Percentiles rank a stretch among this genome's conserved stretches.
Conservation (phyloP, 1,140 invertebrate genomes). For the Pseudobourletiella spinata region DNA sequence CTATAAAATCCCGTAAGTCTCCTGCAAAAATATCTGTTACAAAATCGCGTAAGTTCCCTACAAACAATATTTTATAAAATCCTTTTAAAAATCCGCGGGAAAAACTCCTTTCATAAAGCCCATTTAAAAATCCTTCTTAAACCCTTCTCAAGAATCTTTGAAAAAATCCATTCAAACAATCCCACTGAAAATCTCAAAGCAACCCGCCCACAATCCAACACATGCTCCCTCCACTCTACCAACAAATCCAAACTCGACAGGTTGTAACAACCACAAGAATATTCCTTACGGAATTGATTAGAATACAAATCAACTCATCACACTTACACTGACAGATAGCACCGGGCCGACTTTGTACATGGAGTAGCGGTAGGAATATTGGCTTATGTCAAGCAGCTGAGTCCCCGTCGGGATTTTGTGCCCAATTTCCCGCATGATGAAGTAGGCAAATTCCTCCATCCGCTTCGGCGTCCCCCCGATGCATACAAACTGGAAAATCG, state of each 20-base stretch:
- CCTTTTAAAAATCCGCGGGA: too few relatives aligned
- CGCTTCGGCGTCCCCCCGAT: slow-evolving; percentile 93
- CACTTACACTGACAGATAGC: slow-evolving; percentile 79
- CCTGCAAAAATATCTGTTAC: too few relatives aligned
- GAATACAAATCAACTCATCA: background rate
- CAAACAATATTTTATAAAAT: too few relatives aligned
- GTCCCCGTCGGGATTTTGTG: slow-evolving; percentile 81
- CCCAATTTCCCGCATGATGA: slow-evolving; percentile 81
- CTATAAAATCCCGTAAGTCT: too few relatives aligned
- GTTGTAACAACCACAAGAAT: too few relatives aligned
- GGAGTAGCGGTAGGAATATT: slow-evolving; percentile 85
- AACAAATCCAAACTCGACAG: too few relatives aligned
- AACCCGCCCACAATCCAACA: too few relatives aligned
- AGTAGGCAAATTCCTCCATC: slow-evolving; percentile 87
- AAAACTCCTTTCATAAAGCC: too few relatives aligned
- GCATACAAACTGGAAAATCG: slow-evolving; percentile 79
- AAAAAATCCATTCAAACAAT: too few relatives aligned
- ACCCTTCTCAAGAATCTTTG: background rate
- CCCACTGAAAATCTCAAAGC: too few relatives aligned
- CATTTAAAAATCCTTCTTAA: background rate
- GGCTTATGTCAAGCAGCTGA: slow-evolving; percentile 76
- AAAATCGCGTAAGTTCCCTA: too few relatives aligned
- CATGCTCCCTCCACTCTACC: too few relatives aligned
- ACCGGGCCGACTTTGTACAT: slow-evolving; percentile 98
- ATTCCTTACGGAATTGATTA: background rate